Evolutionary conservation across 2,888 invertebrate species (phyloP), one percentile per base, ranked within the genome.

Genomic region (Epinotia demarniana): DNA sequence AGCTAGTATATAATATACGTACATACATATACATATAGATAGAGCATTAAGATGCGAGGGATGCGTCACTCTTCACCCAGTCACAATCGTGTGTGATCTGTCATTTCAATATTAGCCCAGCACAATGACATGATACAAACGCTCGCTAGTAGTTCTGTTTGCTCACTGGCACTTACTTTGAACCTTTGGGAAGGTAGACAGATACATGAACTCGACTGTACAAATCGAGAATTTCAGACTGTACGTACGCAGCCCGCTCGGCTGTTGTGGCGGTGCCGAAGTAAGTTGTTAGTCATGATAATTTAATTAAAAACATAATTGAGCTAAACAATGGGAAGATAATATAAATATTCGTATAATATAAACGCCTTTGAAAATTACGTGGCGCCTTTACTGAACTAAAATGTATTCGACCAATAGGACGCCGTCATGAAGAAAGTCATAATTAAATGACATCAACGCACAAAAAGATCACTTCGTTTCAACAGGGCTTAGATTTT

Each of bases 21-120:
- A 49, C 16, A 49, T 33, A 49, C 16, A 49, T 16, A 16, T 3
- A 49, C n/a, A n/a, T n/a, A 49, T 53, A n/a, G 9, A 39, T 39
- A 39, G 33, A 33, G n/a, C 6, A 53, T 53, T 53, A 53, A 8
- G n/a, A 58, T 9, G 39, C 18, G 58, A 18, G 16, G 57, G 67
- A 57, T 67, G 60, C 63, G 69, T 74, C 73, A 74, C 57, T 69
- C 73, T 63, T 74, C 73, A 74, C 63, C 63, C 73, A 58, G 49
- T 70, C 63, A 64, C 58, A 69, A 63, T 61, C 55, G 73, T 78
- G 79, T 77, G 71, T 72, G 74, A 77, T 68, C n/a, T n/a, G n/a
- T n/a, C 72, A 77, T 74, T 77, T 69, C 81, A 86, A 88, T 87
- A 86, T 87, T 88, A 84, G 82, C 82, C 76, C 75, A 81, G 81